phyloP scores from a whole-genome alignment of 2,888 invertebrate species.

The Ceratothoa steindachneri region DNA sequence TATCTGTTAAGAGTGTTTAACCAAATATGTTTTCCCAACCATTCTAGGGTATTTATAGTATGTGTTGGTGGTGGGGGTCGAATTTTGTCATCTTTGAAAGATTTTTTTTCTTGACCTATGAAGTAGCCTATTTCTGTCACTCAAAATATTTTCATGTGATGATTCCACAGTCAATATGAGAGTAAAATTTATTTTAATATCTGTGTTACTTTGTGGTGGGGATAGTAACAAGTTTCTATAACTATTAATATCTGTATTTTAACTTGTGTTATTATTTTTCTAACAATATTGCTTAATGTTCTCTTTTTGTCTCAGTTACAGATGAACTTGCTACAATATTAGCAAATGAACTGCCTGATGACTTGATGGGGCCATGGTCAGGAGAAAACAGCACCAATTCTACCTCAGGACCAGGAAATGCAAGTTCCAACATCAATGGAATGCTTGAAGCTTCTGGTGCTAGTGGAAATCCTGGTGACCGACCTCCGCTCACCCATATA shows the following conservation, averaged over 20 bases:
- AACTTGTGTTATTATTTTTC: background rate
- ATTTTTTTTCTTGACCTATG: too few relatives aligned
- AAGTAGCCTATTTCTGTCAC: too few relatives aligned
- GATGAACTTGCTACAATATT: slow-evolving; percentile 54
- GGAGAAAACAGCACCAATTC: slow-evolving; percentile 25
- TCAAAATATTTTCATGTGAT: too few relatives aligned
- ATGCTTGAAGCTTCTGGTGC: slow-evolving; percentile 18
- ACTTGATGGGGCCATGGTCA: slow-evolving; percentile 62
- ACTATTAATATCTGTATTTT: background rate
- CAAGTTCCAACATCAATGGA: slow-evolving; percentile 19
- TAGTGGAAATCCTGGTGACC: slow-evolving; percentile 28
- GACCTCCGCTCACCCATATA: slow-evolving; percentile 32
- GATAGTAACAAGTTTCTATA: background rate
- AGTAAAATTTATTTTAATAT: too few relatives aligned
- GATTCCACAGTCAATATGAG: too few relatives aligned
- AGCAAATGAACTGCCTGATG: slow-evolving; percentile 88
- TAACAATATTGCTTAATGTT: background rate
- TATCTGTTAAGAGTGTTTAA: too few relatives aligned
- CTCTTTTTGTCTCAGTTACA: slow-evolving; percentile 23
- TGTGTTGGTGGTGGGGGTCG: too few relatives aligned
- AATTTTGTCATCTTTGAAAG: too few relatives aligned
- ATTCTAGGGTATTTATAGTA: too few relatives aligned
- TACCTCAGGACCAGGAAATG: slow-evolving; percentile 17
- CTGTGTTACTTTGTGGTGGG: too few relatives aligned
- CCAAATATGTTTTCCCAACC: too few relatives aligned